Evolutionary conservation across 2,888 invertebrate species (phyloP).

Genomic region (Drosophila subsilvestris): DNA sequence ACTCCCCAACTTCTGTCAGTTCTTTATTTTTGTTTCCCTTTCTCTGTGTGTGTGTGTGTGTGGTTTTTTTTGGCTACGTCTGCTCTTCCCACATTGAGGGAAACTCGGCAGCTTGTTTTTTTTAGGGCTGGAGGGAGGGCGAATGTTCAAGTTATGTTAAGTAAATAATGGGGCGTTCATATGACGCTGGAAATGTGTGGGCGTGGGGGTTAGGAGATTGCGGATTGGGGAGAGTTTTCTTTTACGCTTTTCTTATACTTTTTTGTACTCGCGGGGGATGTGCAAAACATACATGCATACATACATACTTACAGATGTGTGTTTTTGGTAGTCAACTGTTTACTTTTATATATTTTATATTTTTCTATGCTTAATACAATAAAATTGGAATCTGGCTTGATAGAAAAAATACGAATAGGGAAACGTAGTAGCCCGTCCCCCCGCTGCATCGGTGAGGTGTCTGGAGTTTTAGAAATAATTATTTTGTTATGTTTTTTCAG

Average conservation of each 20-base stretch:
- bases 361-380: constrained; percentile 75
- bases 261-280: constrained; percentile 21
- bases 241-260: background rate
- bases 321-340: constrained; percentile 68
- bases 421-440: background rate
- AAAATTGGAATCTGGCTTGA: constrained; percentile 64
- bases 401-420: constrained; percentile 34
- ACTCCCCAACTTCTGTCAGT: constrained; percentile 14
- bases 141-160: constrained; percentile 79
- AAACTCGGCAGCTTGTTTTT: constrained; percentile 10
- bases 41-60: constrained; percentile 40
- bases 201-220: constrained; percentile 15
- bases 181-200: constrained; percentile 59
- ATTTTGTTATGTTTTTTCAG: too few species aligned
- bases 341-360: constrained; percentile 67
- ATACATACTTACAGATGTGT: constrained; percentile 24
- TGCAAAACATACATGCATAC: constrained; percentile 22
- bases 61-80: constrained; percentile 46
- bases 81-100: constrained; percentile 28
- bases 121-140: constrained; percentile 31
- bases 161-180: constrained; percentile 81
- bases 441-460: background rate
- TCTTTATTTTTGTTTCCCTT: constrained; percentile 37
- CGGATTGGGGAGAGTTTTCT: background rate
- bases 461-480: too few species aligned